Base-by-base conservation (phyloP, 2,888 invertebrate species). In the Mesorhabditis spiculigera region DNA sequence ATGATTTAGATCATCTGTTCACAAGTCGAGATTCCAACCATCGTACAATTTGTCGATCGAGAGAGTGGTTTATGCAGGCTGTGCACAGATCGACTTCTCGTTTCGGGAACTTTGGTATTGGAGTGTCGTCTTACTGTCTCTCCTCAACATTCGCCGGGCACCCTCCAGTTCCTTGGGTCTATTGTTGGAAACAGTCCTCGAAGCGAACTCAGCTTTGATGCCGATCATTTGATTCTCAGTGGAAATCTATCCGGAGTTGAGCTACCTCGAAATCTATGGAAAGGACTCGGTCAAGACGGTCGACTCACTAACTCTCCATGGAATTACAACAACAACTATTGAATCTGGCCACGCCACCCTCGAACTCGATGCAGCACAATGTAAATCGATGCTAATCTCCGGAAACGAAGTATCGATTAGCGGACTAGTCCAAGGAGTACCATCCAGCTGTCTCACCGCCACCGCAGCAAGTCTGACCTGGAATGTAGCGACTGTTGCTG, bases 121-220 rank as follows among this genome's bases (percentile, higher is more conserved):
- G 68, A 68, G 8, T 45, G 63, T 8, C 61, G 62, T 45, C 41
- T 68, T 42, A 5, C 66, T 13, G 50, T 66, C 43, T 5, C 45
- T 42, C 50, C 66, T 5, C 5, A 28, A 28, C 28, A 28, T 61
- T 5, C 16, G 16, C 61, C 8, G 5, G 6, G 8, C 43, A 61
- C 41, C 8, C 67, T 77, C 6, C 50, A 68, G 5, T 16, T 79
- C 6, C 71, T 43, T 28, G 79, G 77, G 41, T 65, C 72, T 5
- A 71, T 79, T 42, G 68, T 78, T 8, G 79, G 79, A 41, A 73
- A 76, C 4, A 72, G 75, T 0, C 66, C 71, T 5, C 66, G 45
- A 5, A 75, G 75, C 69, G 79, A 79, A 64, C 44, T 79, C 45
- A 73, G 72, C 0, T 70, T 77, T 61, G 79, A 79, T 65, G 68